Conservation (phyloP, 1,140 invertebrate species). For the Hypothenemus hampei region DNA sequence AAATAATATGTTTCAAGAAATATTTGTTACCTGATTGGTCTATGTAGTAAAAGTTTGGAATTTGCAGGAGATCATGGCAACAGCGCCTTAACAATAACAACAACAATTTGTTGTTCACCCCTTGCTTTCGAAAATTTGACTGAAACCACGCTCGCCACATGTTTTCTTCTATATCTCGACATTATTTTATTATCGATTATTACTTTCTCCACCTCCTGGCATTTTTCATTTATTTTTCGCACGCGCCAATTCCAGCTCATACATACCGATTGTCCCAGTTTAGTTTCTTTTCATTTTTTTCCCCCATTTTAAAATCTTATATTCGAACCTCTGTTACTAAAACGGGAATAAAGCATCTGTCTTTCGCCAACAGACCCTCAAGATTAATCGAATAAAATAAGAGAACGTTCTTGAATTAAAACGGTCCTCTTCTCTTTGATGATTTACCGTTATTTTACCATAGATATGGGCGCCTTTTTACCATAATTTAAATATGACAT, state of each 20-base stretch:
- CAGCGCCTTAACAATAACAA: constrained; percentile 18
- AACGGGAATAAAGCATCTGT: constrained; percentile 17
- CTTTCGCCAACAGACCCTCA: constrained; percentile 13
- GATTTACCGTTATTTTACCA: constrained; percentile 12
- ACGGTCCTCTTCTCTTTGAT: constrained; percentile 2
- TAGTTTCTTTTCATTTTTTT: neutral
- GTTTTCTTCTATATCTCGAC: constrained; percentile 34
- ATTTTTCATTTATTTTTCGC: constrained; percentile 34
- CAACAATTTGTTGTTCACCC: constrained; percentile 33
- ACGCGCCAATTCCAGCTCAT: neutral
- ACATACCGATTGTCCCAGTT: neutral
- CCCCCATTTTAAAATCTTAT: neutral
- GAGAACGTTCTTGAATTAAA: constrained; percentile 18
- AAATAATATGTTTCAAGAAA: too few relatives aligned
- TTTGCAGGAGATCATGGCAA: constrained; percentile 2
- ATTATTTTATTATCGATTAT: constrained; percentile 39
- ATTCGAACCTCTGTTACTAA: constrained; percentile 4
- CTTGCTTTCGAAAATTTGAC: constrained; percentile 37
- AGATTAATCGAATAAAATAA: constrained; percentile 20
- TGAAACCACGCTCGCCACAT: constrained; percentile 36
- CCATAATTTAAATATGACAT: too few relatives aligned
- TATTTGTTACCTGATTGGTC: too few relatives aligned
- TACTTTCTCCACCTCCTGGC: constrained; percentile 35
- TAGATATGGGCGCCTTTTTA: too few relatives aligned
- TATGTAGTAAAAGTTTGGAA: too few relatives aligned